These are phyloP conservation scores for Ennomos quercinarius DNA, from an alignment of 2,888 invertebrate genomes.

Conservation along the genomic window DNA sequence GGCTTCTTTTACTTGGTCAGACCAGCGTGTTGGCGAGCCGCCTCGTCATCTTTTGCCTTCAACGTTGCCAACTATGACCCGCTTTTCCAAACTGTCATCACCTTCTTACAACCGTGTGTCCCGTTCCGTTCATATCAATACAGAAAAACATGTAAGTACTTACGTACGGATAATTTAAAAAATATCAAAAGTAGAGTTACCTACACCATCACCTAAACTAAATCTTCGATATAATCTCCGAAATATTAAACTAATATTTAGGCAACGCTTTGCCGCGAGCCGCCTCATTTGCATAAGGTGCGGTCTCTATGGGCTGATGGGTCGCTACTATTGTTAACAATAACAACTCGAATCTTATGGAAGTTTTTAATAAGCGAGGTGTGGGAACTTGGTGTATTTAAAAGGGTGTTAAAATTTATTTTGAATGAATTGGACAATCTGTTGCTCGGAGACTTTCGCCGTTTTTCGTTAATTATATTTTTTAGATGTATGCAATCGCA, in stretches of 20 bases:
- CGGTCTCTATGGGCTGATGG: conserved; percentile 50
- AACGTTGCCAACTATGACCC: no score
- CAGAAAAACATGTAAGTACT: no score
- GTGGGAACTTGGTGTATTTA: conserved; percentile 6
- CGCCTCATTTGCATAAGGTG: conserved; percentile 84
- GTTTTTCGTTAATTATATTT: no score
- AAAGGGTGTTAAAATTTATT: not conserved
- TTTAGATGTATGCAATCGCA: no score
- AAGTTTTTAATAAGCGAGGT: conserved; percentile 4
- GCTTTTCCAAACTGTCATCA: no score
- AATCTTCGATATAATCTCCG: conserved; percentile 73
- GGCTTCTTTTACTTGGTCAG: no score
- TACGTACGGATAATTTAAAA: conserved; percentile 3
- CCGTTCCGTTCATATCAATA: no score
- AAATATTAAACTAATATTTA: conserved; percentile 86
- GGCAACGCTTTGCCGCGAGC: conserved; percentile 83
- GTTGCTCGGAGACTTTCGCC: no score
- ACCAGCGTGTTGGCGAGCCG: no score
- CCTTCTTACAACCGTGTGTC: no score
- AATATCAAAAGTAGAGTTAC: conserved; percentile 48
- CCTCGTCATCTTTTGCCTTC: no score
- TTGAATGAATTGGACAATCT: no score
- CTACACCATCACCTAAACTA: conserved; percentile 26
- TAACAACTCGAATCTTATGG: conserved; percentile 8
- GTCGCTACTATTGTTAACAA: conserved; percentile 15